Conservation (phyloP, 2,888 invertebrate species). For the Bhutanitis thaidina region DNA sequence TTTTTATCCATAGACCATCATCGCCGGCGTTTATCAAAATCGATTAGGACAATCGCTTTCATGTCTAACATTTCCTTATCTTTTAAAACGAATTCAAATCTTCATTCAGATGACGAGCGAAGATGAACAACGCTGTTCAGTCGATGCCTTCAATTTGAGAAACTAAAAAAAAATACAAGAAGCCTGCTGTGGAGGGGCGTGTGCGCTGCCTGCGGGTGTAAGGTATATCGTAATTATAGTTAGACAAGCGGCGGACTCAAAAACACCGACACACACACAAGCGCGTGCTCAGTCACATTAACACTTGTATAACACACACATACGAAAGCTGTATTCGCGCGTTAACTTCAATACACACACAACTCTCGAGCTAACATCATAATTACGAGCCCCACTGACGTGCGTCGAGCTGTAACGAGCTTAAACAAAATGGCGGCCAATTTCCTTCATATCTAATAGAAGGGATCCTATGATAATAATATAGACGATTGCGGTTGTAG, state of each 20-base stretch:
- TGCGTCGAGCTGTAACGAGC: constrained; percentile 76
- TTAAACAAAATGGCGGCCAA: constrained; percentile 76
- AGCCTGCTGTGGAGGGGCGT: constrained; percentile 31
- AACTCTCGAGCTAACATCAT: constrained; percentile 51
- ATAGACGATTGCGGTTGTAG: background rate
- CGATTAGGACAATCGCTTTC: constrained; percentile 17
- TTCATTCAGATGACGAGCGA: constrained; percentile 14
- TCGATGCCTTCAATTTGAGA: constrained; percentile 39
- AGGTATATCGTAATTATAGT: constrained; percentile 77
- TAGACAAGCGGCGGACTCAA: constrained; percentile 68
- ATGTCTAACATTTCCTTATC: constrained; percentile 17
- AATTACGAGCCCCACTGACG: constrained; percentile 76
- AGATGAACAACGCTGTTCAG: constrained; percentile 17
- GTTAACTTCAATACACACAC: constrained; percentile 45
- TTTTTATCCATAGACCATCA: background rate
- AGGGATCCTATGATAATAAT: constrained; percentile 1
- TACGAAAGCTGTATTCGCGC: constrained; percentile 40
- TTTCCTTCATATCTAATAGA: constrained; percentile 49
- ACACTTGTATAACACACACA: constrained; percentile 32
- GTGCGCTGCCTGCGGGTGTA: constrained; percentile 58
- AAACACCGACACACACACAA: constrained; percentile 68
- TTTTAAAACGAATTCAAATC: constrained; percentile 17
- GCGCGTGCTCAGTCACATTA: constrained; percentile 29
- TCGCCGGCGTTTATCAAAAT: constrained; percentile 10
- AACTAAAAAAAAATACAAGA: constrained; percentile 36